Evolutionary conservation across 2,888 invertebrate species (phyloP), one percentile per base, ranked within the genome.

Genomic region (Anthoptus insignis): DNA sequence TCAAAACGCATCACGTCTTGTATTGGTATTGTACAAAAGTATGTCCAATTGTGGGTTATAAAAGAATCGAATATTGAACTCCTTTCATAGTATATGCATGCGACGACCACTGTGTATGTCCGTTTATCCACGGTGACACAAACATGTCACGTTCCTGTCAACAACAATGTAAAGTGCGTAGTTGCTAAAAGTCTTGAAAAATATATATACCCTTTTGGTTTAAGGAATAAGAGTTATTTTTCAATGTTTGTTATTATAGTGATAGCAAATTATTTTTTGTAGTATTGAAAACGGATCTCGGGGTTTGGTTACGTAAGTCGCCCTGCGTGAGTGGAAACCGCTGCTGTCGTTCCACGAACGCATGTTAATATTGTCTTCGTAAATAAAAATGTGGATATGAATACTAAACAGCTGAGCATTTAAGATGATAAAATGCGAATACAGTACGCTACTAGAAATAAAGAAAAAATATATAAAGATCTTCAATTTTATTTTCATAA

Each of bases 121-220:
- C 88, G 81, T 89, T 91, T 91, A 88, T 85, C 77, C 87, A 90
- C 87, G 91, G 89, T 88, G 80, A 79, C 84, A 87, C 83, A 86
- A 86, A 84, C 78, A 80, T 82, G 87, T 83, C 86, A 89, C 84
- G 88, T 86, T 84, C 78, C 79, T 84, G 78, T 72, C 64, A 77
- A 68, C 70, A 59, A 60, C 79, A 70, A 72, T 37, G 9, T 67
- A 68, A 69, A 34, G 45, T 60, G 67, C 70, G 58, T 69, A 6
- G 3, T 56, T 27, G 9, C 8, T 5, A 16, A 27, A 19, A 21
- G 11, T 9, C 21, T 37, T 14, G 24, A 7, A 5, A 0, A 24
- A 8, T n/a, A 39, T 27, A 49, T 2, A 52, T 21, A 21, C 45
- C 34, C 39, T 29, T 69, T 66, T 54, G 42, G 7, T 8, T 39